Evolutionary conservation across 2,113 vertebrate genomes (phyloP).

Genomic region (Nestor notabilis): DNA sequence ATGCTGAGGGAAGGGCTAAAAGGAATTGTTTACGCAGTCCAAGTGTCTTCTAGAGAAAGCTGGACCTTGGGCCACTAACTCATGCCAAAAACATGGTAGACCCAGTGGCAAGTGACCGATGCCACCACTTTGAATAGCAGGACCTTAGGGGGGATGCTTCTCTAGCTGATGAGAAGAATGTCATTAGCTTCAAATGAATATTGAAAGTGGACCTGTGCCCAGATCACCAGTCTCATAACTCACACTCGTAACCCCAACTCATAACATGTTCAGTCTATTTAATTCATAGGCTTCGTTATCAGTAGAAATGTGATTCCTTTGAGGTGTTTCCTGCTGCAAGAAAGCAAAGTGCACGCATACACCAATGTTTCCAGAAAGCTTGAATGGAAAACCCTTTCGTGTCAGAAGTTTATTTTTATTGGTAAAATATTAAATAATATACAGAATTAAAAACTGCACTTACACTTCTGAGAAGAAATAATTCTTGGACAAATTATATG

Average conservation of each 20-base stretch:
- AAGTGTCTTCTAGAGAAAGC: neutral
- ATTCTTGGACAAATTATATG: slow-evolving; percentile 85
- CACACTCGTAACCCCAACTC: neutral
- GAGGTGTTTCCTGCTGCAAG: neutral
- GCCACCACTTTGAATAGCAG: neutral
- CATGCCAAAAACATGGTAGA: neutral
- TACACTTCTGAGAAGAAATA: slow-evolving; percentile 87
- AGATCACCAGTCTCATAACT: neutral
- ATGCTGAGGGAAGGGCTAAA: neutral
- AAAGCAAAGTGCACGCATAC: neutral
- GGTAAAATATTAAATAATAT: slow-evolving; percentile 89
- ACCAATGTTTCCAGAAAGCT: slow-evolving; percentile 62
- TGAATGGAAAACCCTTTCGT: slow-evolving; percentile 72
- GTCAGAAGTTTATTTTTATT: slow-evolving; percentile 87
- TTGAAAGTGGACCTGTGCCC: neutral
- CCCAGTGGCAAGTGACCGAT: neutral
- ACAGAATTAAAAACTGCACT: slow-evolving; percentile 89
- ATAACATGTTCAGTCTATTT: accelerated
- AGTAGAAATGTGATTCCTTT: neutral
- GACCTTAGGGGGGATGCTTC: neutral
- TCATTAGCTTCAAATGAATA: neutral
- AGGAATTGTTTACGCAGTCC: neutral
- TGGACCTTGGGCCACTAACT: neutral
- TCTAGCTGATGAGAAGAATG: neutral
- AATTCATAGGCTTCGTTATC: neutral